Conservation (phyloP, 2,888 invertebrate species). For the Cerastis leucographa region DNA sequence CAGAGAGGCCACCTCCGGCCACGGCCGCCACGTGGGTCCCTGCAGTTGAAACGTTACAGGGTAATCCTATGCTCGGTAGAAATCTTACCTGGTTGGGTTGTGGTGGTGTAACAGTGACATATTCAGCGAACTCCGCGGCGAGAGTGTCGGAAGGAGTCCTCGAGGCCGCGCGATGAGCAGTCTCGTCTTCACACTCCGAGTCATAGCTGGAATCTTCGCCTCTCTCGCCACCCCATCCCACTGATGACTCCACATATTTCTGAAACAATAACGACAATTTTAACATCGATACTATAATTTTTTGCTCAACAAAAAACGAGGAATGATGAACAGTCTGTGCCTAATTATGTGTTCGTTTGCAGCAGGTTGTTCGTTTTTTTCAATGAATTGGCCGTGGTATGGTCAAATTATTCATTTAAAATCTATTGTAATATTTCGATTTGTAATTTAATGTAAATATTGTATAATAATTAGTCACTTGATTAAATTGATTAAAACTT, state of each 20-base stretch:
- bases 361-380: slow-evolving; percentile 28
- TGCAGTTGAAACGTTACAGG: not conserved
- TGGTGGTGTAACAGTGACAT: slow-evolving; percentile 91
- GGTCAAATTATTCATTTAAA: slow-evolving; percentile 15
- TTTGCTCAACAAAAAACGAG: slow-evolving; percentile 10
- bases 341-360: slow-evolving; percentile 21
- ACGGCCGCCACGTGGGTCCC: no score
- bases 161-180: slow-evolving; percentile 94
- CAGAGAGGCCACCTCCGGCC: not conserved
- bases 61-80: not conserved
- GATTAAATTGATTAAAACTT: slow-evolving; percentile 3
- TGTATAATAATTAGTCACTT: slow-evolving; percentile 7
- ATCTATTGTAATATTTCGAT: slow-evolving; percentile 10
- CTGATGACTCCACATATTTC: slow-evolving; percentile 94
- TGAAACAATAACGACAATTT: slow-evolving; percentile 80
- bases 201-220: slow-evolving; percentile 96
- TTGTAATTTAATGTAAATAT: slow-evolving; percentile 7
- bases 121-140: slow-evolving; percentile 96
- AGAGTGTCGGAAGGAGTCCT: slow-evolving; percentile 96
- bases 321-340: slow-evolving; percentile 3
- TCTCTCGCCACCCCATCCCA: slow-evolving; percentile 89
- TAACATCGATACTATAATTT: slow-evolving; percentile 1
- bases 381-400: slow-evolving; percentile 17
- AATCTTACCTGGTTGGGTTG: slow-evolving; percentile 82
- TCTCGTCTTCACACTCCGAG: slow-evolving; percentile 94